Conservation (phyloP, 2,888 invertebrate genomes). For the Tridacna gigas region DNA sequence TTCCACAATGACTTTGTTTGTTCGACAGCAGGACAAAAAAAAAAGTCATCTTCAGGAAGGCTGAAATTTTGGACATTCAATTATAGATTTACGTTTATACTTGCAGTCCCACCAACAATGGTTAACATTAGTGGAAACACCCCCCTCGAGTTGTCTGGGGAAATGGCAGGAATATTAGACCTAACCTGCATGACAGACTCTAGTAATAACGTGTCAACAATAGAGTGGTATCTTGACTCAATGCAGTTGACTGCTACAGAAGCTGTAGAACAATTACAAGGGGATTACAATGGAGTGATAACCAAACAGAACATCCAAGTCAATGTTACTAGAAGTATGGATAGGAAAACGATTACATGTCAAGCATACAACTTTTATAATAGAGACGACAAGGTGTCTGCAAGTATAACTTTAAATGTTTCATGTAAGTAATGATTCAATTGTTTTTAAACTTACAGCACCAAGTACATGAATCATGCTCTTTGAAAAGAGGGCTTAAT, state of each 20-base stretch:
- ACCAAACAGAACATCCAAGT: neutral
- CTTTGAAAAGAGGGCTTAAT: too few species aligned
- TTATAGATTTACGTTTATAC: neutral
- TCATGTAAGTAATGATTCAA: neutral
- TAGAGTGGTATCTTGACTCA: conserved; percentile 1
- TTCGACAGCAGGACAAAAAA: too few species aligned
- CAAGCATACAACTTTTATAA: neutral
- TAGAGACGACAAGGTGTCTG: neutral
- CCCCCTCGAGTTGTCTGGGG: neutral
- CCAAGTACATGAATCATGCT: too few species aligned
- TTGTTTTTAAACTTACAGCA: too few species aligned
- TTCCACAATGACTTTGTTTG: too few species aligned
- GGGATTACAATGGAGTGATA: neutral
- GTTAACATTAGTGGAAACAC: conserved; percentile 9
- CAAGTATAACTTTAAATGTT: conserved; percentile 2
- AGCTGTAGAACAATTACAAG: neutral
- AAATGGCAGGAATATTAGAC: neutral
- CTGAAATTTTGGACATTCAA: too few species aligned
- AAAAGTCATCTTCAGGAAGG: too few species aligned
- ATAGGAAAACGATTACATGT: neutral
- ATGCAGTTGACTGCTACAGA: neutral
- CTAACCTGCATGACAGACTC: conserved; percentile 10
- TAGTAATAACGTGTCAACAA: neutral
- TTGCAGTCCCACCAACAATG: conserved; percentile 19
- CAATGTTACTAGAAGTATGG: neutral